These are phyloP conservation scores for Macrostomum cliftonense DNA, from an alignment of 2,888 invertebrate species.

Conservation along the genomic window DNA sequence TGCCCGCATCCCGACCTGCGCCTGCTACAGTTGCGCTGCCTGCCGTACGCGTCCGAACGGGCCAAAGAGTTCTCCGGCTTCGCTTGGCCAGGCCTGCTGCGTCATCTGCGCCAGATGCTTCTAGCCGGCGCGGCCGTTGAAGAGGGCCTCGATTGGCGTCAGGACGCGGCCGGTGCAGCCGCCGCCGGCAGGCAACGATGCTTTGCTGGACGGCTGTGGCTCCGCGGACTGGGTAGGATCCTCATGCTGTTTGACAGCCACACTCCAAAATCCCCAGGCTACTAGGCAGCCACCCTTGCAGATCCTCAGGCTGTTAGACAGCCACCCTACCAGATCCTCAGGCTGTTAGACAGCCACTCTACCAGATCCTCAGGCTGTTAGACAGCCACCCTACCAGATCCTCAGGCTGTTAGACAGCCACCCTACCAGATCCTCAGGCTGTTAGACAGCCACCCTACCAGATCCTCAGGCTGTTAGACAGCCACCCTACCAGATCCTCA, in stretches of 20 bases:
- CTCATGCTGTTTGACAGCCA: no score
- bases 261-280: constrained; percentile 4
- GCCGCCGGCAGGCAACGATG: constrained; percentile 20
- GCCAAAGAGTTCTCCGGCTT: constrained; percentile 27
- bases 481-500: no score
- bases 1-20: constrained; percentile 27
- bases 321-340: no score
- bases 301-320: no score
- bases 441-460: no score
- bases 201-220: constrained; percentile 17
- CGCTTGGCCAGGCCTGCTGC: constrained; percentile 33
- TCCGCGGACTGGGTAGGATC: constrained; percentile 16
- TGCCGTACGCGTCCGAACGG: constrained; percentile 30
- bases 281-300: no score
- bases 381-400: no score
- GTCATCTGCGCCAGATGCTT: constrained; percentile 35
- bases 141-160: constrained; percentile 19
- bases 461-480: no score
- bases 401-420: no score
- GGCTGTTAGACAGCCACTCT: no score
- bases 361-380: no score
- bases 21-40: constrained; percentile 27
- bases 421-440: no score
- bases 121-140: constrained; percentile 32
- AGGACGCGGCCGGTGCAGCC: constrained; percentile 9